Evolutionary conservation across 1,140 invertebrate genomes (phyloP), one percentile per base, ranked within the genome.

Genomic region (Bombus confusus): DNA sequence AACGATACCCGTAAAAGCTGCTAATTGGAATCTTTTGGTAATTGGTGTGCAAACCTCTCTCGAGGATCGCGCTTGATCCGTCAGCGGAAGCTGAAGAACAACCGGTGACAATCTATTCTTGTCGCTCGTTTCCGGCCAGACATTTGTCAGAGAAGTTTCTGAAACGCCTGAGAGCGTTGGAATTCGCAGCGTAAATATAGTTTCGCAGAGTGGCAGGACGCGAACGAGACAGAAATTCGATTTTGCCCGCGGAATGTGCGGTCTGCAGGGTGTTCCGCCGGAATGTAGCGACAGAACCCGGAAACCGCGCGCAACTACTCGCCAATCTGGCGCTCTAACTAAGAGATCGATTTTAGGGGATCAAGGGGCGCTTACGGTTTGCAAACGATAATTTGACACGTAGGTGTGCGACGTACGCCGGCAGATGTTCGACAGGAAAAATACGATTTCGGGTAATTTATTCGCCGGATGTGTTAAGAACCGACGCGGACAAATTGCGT

Each of bases 71-170:
- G 47, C 47, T 52, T 52, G 62, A 79, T 47, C 62, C 64, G 25
- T 68, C 77, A n/a, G 31, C 62, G 62, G 13, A 34, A 25, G 41
- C 12, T 18, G 64, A 18, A 18, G 31, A 34, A 34, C 64, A 25
- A 15, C 6, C 62, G 12, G 64, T 52, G 82, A 68, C 52, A 83
- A 83, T 87, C 47, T n/a, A 18, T 59, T 31, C 39, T n/a, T 10
- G 66, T 13, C 62, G 71, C 62, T 75, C 73, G 47, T 59, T 78
- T 80, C 59, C 59, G 66, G 4, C 2, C 52, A 37, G 75, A 66
- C 80, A 88, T 88, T 84, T 87, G 83, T 80, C 87, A 80, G 47
- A 8, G 22, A 88, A 88, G 75, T 88, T 87, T 73, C 73, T 39
- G 74, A 57, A 74, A 83, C 34, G 43, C 41, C n/a, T 13, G 10